These are phyloP conservation scores for Macropus fuliginosus DNA, from an alignment of 2,797 vertebrate species.

Conservation along the genomic window DNA sequence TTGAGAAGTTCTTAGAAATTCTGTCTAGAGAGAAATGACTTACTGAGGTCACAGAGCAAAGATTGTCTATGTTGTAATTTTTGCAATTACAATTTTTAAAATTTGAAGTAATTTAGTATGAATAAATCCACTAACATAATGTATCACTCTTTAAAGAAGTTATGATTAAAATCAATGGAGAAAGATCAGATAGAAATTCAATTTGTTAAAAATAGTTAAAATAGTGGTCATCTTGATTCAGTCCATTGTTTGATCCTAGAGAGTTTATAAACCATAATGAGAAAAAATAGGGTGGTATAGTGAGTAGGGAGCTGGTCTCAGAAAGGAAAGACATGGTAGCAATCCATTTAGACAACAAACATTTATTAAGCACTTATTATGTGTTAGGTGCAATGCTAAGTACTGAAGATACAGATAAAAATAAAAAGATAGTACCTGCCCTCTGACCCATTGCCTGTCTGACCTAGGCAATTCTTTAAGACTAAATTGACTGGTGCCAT, in stretches of 20 bases:
- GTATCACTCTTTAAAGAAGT: not conserved
- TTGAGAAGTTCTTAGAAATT: not conserved
- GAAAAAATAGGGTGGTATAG: not conserved
- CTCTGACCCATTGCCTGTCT: not conserved
- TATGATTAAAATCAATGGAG: not conserved
- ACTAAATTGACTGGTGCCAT: not conserved
- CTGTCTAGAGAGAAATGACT: not conserved
- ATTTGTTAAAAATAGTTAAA: not conserved
- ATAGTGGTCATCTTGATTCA: not conserved
- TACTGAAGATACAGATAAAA: not conserved
- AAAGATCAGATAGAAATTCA: not conserved
- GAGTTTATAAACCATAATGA: not conserved
- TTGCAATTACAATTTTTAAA: not conserved
- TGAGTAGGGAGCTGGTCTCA: not conserved
- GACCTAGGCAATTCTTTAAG: not conserved
- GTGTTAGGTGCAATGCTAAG: not conserved
- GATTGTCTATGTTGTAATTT: not conserved
- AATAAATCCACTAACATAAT: not conserved
- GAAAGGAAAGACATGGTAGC: not conserved
- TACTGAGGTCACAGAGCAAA: not conserved
- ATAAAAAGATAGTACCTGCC: not conserved
- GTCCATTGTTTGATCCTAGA: not conserved
- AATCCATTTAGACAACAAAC: not conserved
- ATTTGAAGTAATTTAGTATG: not conserved
- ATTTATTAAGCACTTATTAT: not conserved